phyloP scores from a whole-genome alignment of 2,888 invertebrate species.

The Phengaris arion region DNA sequence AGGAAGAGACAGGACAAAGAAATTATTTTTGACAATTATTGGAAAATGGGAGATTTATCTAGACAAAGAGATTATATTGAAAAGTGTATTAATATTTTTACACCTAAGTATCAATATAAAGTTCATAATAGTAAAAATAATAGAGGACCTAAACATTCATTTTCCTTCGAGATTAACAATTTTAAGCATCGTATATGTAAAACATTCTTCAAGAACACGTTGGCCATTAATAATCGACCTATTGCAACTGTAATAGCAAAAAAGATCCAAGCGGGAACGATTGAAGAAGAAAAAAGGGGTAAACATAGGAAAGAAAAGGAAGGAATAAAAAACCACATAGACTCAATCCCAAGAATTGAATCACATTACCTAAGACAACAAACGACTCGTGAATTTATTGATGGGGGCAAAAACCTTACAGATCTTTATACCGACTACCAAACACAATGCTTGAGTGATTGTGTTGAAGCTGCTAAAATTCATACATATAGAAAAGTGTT shows the following conservation, averaged over 20 bases:
- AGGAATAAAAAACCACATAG: constrained; percentile 29
- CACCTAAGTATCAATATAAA: too few relatives aligned
- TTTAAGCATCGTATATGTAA: too few relatives aligned
- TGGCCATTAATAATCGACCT: constrained; percentile 13
- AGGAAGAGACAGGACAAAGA: too few relatives aligned
- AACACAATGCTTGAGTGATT: neutral
- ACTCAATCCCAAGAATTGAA: constrained; percentile 29
- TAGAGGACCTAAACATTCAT: too few relatives aligned
- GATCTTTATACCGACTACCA: neutral
- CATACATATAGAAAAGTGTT: neutral
- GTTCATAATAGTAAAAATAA: too few relatives aligned
- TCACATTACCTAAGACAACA: neutral
- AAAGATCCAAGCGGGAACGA: neutral
- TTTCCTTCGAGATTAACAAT: too few relatives aligned
- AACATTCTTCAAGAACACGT: too few relatives aligned
- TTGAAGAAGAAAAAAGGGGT: constrained; percentile 32
- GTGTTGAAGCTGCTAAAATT: neutral
- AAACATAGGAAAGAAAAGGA: too few relatives aligned
- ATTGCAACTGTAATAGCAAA: constrained; percentile 32
- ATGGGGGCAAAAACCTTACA: neutral
- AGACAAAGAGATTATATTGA: too few relatives aligned
- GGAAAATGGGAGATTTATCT: too few relatives aligned
- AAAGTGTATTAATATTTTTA: too few relatives aligned
- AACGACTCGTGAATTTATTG: neutral
- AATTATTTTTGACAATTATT: too few relatives aligned